Conservation (phyloP, 2,113 vertebrate genomes). For the Furnarius figulus region DNA sequence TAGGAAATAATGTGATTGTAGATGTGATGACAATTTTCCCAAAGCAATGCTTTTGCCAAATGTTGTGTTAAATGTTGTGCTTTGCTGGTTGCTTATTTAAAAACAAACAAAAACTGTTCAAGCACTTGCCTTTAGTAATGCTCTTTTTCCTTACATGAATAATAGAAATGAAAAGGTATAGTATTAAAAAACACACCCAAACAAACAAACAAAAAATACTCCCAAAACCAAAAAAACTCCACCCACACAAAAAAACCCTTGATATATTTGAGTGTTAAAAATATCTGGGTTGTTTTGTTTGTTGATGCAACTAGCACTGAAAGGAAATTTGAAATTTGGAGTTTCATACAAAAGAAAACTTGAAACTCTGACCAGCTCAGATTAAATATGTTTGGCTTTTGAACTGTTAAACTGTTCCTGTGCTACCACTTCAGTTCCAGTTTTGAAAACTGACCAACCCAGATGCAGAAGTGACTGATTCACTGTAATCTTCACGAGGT, state of each 20-base stretch:
- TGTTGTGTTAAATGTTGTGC: not conserved
- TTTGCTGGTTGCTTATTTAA: not conserved
- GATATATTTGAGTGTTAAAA: not conserved
- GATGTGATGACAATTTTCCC: not conserved
- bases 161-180: not conserved
- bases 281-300: not conserved
- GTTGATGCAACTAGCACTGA: not conserved
- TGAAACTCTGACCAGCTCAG: not conserved
- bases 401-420: not conserved
- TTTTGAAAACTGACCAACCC: not conserved
- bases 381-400: not conserved
- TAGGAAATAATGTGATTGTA: not conserved
- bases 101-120: not conserved
- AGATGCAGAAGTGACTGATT: not conserved
- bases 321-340: not conserved
- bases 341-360: not conserved
- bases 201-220: not conserved
- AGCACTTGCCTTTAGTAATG: not conserved
- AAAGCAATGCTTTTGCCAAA: not conserved
- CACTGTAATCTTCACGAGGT: not conserved
- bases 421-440: not conserved
- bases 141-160: not conserved
- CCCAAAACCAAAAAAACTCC: not conserved
- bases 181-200: not conserved
- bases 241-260: fast-evolving